A percentile compares a stretch with the other conserved stretches of the same genome.
phyloP scores from a whole-genome alignment of 1,140 invertebrate species.

The Lordiphosa clarofinis region DNA sequence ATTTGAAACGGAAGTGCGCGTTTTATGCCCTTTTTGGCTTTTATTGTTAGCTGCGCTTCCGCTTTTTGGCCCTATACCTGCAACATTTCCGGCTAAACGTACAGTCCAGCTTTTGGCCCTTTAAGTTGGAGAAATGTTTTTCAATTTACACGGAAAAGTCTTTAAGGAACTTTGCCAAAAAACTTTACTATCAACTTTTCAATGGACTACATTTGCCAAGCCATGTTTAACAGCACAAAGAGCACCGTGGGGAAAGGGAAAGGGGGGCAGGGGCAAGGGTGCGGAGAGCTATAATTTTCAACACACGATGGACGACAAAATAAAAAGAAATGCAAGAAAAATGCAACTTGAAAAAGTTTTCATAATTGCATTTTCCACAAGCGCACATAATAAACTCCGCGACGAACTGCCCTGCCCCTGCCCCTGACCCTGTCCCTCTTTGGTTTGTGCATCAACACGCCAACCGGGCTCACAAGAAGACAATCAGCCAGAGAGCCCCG shows the following conservation, averaged over 20 bases:
- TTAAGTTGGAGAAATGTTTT: slow-evolving; percentile 16
- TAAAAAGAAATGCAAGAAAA: slow-evolving; percentile 15
- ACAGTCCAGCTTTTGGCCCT: slow-evolving; percentile 6
- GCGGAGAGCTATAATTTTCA: slow-evolving; percentile 39
- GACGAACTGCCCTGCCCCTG: slow-evolving; percentile 15
- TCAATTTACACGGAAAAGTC: slow-evolving; percentile 8
- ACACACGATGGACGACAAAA: slow-evolving; percentile 30
- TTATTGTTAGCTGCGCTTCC: slow-evolving; percentile 68
- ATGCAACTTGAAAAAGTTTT: slow-evolving; percentile 57
- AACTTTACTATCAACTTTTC: slow-evolving; percentile 34
- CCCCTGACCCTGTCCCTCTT: slow-evolving; percentile 13
- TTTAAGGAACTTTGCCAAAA: slow-evolving; percentile 35
- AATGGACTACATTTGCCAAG: slow-evolving; percentile 61
- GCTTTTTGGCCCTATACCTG: slow-evolving; percentile 21
- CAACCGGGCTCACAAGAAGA: too few species aligned
- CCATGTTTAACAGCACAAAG: slow-evolving; percentile 57
- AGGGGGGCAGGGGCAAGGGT: slow-evolving; percentile 19
- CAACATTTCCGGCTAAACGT: slow-evolving; percentile 38
- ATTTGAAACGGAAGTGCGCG: slow-evolving; percentile 68
- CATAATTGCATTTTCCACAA: slow-evolving; percentile 65
- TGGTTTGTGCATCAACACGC: not conserved
- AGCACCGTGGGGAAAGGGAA: slow-evolving; percentile 8
- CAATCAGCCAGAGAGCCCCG: slow-evolving; percentile 3
- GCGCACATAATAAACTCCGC: slow-evolving; percentile 60
- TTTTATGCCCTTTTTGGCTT: slow-evolving; percentile 65